Evolutionary conservation across 2,888 invertebrate species (phyloP), one percentile per base, ranked within the genome.

Genomic region (Drosophila setosimentum): DNA sequence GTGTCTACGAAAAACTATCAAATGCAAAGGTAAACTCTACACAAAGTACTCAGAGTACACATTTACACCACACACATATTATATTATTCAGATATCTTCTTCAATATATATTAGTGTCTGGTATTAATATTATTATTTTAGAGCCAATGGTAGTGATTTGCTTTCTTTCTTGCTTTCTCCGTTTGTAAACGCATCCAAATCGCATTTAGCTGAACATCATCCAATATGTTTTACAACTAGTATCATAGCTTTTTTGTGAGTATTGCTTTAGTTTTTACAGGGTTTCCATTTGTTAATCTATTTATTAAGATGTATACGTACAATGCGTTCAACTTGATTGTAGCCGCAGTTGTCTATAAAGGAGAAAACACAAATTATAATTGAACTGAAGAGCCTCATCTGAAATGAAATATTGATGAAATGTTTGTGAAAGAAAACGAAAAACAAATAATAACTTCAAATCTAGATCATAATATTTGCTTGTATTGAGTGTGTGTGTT

Each of bases 221-320:
- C 37, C 51, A 60, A 77, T 68, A 68, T 45, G 74, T 79, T 82
- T 88, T 83, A 83, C 82, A 82, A 79, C 91, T 91, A 91, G 89
- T 91, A 91, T 91, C 91, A 91, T 91, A 91, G 91, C 92, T 91
- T 92, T 91, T 91, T 91, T 92, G 91, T 91, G 91, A 91, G 91
- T 91, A 90, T 91, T 91, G 88, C 88, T 89, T 91, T 77, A 67
- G 81, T 90, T 91, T 91, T 91, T 45, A 91, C 91, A 91, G 86
- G 84, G 87, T 82, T 69, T 89, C 73, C 66, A 16, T 66, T 65
- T 48, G 32, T 77, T 59, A 63, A 42, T 68, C 45, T 74, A 80
- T 32, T 55, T 60, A 49, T 49, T 60, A 55, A 32, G 69, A 66
- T 76, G 45, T 68, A 45, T 35, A 68, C 45, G 18, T 58, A 55